Evolutionary conservation across 2,888 invertebrate species (phyloP).

Genomic region (Agriotes lineatus): DNA sequence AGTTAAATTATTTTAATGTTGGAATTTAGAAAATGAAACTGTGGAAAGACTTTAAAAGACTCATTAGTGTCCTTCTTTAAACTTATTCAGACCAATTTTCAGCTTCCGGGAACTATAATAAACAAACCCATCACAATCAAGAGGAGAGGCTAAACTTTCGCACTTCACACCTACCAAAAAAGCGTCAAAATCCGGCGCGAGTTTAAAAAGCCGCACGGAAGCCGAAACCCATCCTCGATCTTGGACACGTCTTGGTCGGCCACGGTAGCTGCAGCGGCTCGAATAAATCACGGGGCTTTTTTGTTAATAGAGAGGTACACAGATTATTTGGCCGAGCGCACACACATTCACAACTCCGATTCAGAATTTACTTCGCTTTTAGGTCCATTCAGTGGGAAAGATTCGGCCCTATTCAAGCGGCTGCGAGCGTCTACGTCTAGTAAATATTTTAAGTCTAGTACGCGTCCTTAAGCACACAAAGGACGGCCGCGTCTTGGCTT

Average conservation of each 20-base stretch:
- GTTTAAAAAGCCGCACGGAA: no score
- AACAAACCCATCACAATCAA: no score
- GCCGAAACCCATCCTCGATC: no score
- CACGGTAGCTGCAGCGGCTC: conserved; percentile 30
- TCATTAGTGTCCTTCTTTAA: no score
- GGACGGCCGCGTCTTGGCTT: conserved; percentile 15
- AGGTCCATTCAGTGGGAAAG: conserved; percentile 32
- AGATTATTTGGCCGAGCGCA: conserved; percentile 36
- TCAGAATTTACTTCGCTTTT: conserved; percentile 36
- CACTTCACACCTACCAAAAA: no score
- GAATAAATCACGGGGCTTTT: conserved; percentile 29
- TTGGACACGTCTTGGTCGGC: conserved; percentile 30
- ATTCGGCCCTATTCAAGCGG: conserved; percentile 25
- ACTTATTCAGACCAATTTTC: no score
- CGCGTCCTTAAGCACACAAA: conserved; percentile 17
- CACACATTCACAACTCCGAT: conserved; percentile 30
- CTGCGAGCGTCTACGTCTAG: conserved; percentile 1
- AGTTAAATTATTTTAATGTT: no score
- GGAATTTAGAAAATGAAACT: no score
- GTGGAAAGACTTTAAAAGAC: no score
- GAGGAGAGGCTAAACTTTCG: no score
- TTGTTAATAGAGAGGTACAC: conserved; percentile 23
- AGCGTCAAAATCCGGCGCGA: no score
- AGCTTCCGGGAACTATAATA: no score
- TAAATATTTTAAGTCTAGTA: conserved; percentile 25